phyloP scores from a whole-genome alignment of 2,888 invertebrate species.

The Chloroclystis v-ata region DNA sequence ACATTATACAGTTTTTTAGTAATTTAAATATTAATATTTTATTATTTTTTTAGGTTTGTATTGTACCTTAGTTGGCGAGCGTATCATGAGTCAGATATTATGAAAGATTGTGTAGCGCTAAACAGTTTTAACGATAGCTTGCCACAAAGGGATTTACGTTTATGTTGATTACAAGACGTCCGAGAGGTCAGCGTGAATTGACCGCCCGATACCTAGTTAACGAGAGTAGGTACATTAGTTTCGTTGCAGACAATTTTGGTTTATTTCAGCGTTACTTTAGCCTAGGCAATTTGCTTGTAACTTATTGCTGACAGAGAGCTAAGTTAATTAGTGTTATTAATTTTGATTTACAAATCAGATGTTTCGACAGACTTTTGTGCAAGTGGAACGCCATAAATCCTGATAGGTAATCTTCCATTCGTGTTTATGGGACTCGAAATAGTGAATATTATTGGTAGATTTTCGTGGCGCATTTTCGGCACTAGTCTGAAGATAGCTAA shows the following conservation, averaged over 20 bases:
- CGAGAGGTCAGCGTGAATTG: conserved; percentile 6
- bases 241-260: background rate
- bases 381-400: background rate
- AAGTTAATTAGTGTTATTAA: background rate
- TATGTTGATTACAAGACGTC: conserved; percentile 9
- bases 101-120: conserved; percentile 2
- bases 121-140: conserved; percentile 7
- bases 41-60: no score
- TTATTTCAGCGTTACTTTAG: background rate
- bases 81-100: background rate
- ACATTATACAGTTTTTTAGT: no score
- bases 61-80: no score
- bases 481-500: conserved; percentile 27
- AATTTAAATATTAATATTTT: no score
- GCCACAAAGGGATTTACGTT: conserved; percentile 4
- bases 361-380: background rate
- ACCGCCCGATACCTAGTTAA: conserved; percentile 2
- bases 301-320: background rate
- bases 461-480: background rate
- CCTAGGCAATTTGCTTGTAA: background rate
- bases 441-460: background rate
- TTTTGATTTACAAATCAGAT: conserved; percentile 2
- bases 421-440: background rate
- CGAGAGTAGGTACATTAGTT: conserved; percentile 4
- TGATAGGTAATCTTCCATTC: background rate